Evolutionary conservation across 2,113 vertebrate species (phyloP), one percentile per base, ranked within the genome.

Genomic region (Spea multiplicata): DNA sequence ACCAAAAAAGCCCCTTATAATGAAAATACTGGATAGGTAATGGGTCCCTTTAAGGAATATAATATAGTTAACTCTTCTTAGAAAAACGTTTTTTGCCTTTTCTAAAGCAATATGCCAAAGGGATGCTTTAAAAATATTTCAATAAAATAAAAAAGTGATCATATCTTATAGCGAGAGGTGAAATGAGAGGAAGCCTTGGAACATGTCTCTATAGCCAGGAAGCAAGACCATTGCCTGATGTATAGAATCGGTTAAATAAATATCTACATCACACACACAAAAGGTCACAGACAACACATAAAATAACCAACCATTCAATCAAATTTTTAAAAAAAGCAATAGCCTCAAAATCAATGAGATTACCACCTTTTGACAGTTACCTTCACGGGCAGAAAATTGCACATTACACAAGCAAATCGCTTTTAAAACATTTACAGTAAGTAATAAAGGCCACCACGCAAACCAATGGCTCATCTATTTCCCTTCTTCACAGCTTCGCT

Each of bases 351-450:
- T 52, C 16, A 71, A 53, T 13, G 5, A 49, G 12, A 12, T 6
- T 3, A 71, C 12, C 53, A 30, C n/a, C 12, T 13, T 6, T 5
- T 53, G 9, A 48, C 49, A 52, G n/a, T 7, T 53, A 71, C 49
- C 17, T 53, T 52, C 67, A 70, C 30, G n/a, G 2, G 69, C 48
- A 71, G 69, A 71, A n/a, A 55, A 55, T 50, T 65, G 47, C 69
- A 71, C 57, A 44, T 48, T 5, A 9, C 17, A 6, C 55, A 65
- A 6, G 9, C 73, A 48, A 30, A 6, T 30, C 48, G 68, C 48
- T 77, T 85, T 73, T 80, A 88, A 83, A 86, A 44, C 50, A 66
- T 0, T 81, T 84, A 79, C 85, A 88, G 83, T 78, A 78, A 86
- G 3, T 76, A 82, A 83, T 73, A 82, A 83, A 81, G 82, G 57